These are phyloP conservation scores for Urechis unicinctus DNA, from an alignment of 2,888 invertebrate genomes.

Conservation along the genomic window DNA sequence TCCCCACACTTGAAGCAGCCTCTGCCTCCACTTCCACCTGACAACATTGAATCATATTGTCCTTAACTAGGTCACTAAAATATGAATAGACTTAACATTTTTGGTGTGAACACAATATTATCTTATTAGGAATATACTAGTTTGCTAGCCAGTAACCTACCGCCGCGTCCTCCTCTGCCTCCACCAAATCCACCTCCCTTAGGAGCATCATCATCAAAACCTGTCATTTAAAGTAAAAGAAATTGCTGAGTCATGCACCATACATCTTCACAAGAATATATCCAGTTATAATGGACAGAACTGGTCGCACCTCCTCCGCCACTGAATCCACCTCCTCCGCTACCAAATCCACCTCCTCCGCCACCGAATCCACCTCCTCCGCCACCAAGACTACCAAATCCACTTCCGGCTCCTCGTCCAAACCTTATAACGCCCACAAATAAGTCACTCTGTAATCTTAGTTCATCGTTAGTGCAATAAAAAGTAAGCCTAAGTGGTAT, in stretches of 20 bases:
- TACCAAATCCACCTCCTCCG: constrained; percentile 24
- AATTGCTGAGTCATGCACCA: too few species aligned
- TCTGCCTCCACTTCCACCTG: constrained; percentile 6
- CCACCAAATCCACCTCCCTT: constrained; percentile 6
- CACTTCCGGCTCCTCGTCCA: not conserved
- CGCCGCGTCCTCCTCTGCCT: constrained; percentile 2
- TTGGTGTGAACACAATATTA: too few species aligned
- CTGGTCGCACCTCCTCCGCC: too few species aligned
- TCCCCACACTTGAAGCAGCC: constrained; percentile 26
- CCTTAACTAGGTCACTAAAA: constrained; percentile 4
- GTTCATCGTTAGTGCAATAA: too few species aligned
- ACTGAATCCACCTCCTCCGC: constrained; percentile 24
- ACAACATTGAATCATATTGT: not conserved
- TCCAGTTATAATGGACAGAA: too few species aligned
- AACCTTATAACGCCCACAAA: too few species aligned
- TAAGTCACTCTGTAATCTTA: too few species aligned
- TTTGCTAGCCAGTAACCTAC: too few species aligned
- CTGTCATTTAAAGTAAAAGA: not conserved
- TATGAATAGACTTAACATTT: too few species aligned
- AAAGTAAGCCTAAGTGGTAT: too few species aligned
- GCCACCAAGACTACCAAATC: constrained; percentile 13
- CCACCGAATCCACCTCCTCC: constrained; percentile 21
- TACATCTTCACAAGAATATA: too few species aligned
- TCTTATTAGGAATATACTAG: too few species aligned
- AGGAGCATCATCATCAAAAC: not conserved